Evolutionary conservation across 2,888 invertebrate species (phyloP).

Genomic region (Cacoxenus indagator): DNA sequence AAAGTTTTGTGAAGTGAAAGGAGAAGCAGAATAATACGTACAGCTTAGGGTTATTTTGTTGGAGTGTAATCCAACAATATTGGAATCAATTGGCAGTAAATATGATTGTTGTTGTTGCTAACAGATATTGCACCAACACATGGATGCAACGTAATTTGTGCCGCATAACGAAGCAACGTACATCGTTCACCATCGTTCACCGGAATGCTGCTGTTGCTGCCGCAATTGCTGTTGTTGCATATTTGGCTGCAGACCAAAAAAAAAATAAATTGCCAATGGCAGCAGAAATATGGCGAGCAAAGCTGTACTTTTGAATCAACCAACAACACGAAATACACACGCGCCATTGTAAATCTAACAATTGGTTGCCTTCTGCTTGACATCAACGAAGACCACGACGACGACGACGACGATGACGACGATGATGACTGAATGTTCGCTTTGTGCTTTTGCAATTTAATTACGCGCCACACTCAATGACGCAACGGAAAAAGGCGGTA

Average conservation of each 20-base stretch:
- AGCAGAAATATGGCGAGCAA: no score
- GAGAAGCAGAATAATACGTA: neutral
- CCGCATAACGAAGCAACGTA: no score
- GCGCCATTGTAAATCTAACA: neutral
- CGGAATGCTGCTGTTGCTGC: slow-evolving; percentile 1
- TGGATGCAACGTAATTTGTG: no score
- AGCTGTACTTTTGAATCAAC: no score
- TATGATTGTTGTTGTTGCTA: neutral
- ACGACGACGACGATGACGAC: neutral
- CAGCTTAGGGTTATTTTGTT: slow-evolving; percentile 4
- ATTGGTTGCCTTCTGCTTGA: slow-evolving; percentile 14
- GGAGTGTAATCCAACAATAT: slow-evolving; percentile 6
- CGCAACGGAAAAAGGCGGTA: neutral
- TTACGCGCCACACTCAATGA: neutral
- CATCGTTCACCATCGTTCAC: no score
- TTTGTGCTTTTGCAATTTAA: slow-evolving; percentile 14
- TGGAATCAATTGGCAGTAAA: neutral
- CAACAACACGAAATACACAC: neutral
- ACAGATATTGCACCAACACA: neutral
- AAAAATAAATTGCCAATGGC: neutral
- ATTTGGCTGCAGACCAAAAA: slow-evolving; percentile 24
- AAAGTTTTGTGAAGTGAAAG: no score
- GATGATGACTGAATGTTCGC: neutral
- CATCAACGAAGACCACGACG: neutral
- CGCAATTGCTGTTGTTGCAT: neutral